Conservation (phyloP, 2,888 invertebrate species). For the Operophtera brumata region DNA sequence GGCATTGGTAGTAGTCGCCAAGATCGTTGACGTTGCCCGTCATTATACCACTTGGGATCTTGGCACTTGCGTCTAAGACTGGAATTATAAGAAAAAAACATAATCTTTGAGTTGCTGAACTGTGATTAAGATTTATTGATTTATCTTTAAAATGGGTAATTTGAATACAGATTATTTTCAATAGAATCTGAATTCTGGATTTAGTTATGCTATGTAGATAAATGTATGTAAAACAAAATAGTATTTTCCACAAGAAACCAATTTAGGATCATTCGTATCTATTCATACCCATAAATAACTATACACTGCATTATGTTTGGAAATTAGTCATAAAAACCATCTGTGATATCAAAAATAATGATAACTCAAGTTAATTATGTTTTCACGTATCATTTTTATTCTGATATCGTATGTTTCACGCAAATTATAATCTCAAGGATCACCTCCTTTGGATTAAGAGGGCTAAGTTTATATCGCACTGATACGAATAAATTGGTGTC, state of each 20-base stretch:
- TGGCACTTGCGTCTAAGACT: constrained; percentile 71
- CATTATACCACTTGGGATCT: constrained; percentile 60
- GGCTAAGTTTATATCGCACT: background rate
- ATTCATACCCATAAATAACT: too few species aligned
- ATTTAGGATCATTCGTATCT: too few species aligned
- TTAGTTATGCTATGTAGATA: too few species aligned
- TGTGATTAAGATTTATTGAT: too few species aligned
- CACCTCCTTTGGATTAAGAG: background rate
- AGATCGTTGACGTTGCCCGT: constrained; percentile 60
- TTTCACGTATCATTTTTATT: background rate
- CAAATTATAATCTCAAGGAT: background rate
- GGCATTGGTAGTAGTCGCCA: constrained; percentile 62
- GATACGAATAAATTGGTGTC: background rate
- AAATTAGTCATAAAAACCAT: too few species aligned
- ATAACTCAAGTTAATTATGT: background rate
- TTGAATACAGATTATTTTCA: background rate
- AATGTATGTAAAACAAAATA: too few species aligned
- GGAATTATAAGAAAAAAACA: constrained; percentile 12
- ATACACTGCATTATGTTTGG: too few species aligned
- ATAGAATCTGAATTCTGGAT: background rate
- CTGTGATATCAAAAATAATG: background rate
- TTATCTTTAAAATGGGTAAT: background rate
- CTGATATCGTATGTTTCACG: background rate
- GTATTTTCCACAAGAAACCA: too few species aligned
- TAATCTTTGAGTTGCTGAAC: background rate